Base-by-base conservation (phyloP, 2,888 invertebrate species). In the Aplocera efformata region DNA sequence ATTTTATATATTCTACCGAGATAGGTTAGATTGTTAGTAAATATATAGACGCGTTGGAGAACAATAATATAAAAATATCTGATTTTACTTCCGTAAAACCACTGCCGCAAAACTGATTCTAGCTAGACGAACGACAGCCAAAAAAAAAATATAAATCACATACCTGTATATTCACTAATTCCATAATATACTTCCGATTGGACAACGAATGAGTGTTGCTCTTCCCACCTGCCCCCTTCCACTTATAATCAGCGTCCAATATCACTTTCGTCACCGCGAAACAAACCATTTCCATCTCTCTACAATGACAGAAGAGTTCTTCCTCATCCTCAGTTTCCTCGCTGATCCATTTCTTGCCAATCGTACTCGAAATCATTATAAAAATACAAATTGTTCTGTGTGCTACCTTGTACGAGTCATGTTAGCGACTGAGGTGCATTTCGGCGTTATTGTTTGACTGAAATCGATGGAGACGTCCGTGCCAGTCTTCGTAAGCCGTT, bases 301-400 rank as follows among this genome's bases (percentile, higher is more conserved):
- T 83, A 53, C 90, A 90, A 47, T 89, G 85, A 23, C 56, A 62
- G 58, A 90, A 91, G 13, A 89, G 56, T 22, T 78, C 81, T 40
- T 83, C 81, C 46, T 89, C 86, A 1, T 90, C 90, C 1, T 71
- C 63, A 1, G 79, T 79, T 60, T 91, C 90, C 32, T 88, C 75
- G 49, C 90, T 90, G 10, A 91, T 78, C 91, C 91, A 91, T 75
- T 82, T 84, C 48, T 78, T 83, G 48, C 67, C 72, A 20, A 68
- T 62, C 36, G 75, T 81, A 46, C 58, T 63, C 23, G 74, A 54
- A 36, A 67, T 60, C 78, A 81, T 82, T 50, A 56, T 52, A 52
- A 43, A 42, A 36, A 20, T 36, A 35, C 10, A 46, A 32, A 36
- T 25, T 31, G 27, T 32, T 39, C 31, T 28, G 10, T 34, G 61